These are phyloP conservation scores for Hypotaenidia philippensis DNA, from an alignment of 2,797 vertebrate species.

Conservation along the genomic window DNA sequence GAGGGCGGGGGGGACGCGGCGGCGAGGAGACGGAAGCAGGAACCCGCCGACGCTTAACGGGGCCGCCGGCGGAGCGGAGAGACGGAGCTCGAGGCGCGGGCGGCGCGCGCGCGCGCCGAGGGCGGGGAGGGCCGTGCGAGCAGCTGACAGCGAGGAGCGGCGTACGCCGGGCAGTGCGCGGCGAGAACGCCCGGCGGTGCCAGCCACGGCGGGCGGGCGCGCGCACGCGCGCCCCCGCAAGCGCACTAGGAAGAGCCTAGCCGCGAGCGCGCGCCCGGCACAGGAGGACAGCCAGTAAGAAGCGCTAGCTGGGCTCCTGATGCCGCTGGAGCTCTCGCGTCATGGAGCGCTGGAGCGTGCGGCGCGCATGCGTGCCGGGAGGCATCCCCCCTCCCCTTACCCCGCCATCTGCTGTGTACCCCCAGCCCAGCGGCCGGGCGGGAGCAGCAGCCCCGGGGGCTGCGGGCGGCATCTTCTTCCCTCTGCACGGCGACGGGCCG, in stretches of 20 bases:
- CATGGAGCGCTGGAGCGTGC: background rate
- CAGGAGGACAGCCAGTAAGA: background rate
- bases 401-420: background rate
- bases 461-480: background rate
- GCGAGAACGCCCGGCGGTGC: background rate
- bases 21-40: slow-evolving; percentile 68
- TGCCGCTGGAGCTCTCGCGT: background rate
- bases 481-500: no score
- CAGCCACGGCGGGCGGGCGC: background rate
- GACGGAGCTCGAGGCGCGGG: slow-evolving; percentile 1
- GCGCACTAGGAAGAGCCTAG: background rate
- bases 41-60: slow-evolving; percentile 66
- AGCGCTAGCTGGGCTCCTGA: background rate
- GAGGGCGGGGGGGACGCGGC: background rate
- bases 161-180: background rate
- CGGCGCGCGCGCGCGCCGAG: slow-evolving; percentile 35
- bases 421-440: background rate
- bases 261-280: slow-evolving; percentile 31
- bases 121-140: slow-evolving; percentile 35
- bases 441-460: background rate
- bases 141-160: background rate
- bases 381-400: background rate
- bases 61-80: slow-evolving; percentile 53
- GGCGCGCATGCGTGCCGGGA: background rate
- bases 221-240: background rate